Base-by-base conservation (phyloP, 2,113 vertebrate species). In the Brachionichthys hirsutus region DNA sequence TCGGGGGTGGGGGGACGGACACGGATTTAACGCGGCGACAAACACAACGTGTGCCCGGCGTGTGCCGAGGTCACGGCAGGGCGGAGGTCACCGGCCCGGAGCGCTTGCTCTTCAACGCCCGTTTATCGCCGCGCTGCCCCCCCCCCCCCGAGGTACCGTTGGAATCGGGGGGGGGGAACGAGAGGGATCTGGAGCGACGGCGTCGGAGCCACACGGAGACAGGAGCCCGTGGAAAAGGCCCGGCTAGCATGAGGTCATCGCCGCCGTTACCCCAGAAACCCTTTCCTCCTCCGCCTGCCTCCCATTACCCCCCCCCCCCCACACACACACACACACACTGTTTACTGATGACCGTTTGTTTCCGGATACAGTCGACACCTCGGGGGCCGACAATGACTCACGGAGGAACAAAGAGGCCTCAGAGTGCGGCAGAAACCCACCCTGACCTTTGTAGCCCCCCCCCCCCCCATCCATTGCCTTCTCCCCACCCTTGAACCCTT, bases 381-480 rank as follows among this genome's bases (percentile, higher is more conserved):
- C 82, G 4, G 78, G 82, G 77, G 86, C 82, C 86, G 85, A 89
- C 87, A 86, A 81, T 86, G 84, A 87, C 84, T 86, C 84, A 87
- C 77, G 81, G 81, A 86, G 62, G 67, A 82, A 87, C 85, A 87
- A 85, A 85, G 84, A 78, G 68, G 69, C 51, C 75, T 83, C 78
- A 87, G 84, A 87, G 73, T 62, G 34, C 11, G 34, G 52, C 66
- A 71, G 72, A 77, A 36, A 16, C 43, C 53, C 1, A 57, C 66
- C 24, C 4, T 12, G 1, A 41, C 1, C 22, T 15, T 4, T 9
- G 20, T 3, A 3, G 4, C 13, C 1, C 16, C 49, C 58, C 46
- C 18, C 18, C 62, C 62, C 46, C 40, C 50, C 44, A 15, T 14
- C 51, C 20, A 12, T 14, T 42, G 45, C 62, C 59, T 46, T 38